Evolutionary conservation across 2,888 invertebrate species (phyloP).

Genomic region (Drosophila merina): DNA sequence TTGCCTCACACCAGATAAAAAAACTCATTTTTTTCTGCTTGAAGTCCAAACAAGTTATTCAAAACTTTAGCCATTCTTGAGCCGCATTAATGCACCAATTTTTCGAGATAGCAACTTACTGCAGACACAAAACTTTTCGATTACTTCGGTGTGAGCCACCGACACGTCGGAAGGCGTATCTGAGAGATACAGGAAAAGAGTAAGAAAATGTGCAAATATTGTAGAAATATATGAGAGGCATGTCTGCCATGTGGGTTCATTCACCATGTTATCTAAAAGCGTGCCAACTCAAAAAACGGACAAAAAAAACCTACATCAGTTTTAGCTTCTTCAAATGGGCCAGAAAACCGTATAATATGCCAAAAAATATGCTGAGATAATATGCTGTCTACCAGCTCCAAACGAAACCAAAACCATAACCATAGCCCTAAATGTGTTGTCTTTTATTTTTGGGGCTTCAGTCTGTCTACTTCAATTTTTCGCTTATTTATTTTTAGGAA

Average conservation of each 20-base stretch:
- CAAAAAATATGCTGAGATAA: constrained; percentile 33
- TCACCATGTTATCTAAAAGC: constrained; percentile 67
- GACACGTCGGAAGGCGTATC: constrained; percentile 44
- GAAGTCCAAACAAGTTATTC: constrained; percentile 34
- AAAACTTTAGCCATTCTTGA: constrained; percentile 38
- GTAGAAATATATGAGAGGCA: constrained; percentile 17
- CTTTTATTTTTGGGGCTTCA: constrained; percentile 26
- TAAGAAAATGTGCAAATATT: constrained; percentile 31
- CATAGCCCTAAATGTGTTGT: constrained; percentile 36
- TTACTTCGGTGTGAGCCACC: constrained; percentile 36
- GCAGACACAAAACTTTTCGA: constrained; percentile 56
- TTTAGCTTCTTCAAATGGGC: constrained; percentile 51
- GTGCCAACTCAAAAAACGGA: constrained; percentile 41
- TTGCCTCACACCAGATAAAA: constrained; percentile 4
- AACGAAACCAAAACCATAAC: constrained; percentile 27
- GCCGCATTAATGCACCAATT: constrained; percentile 66
- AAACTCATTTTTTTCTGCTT: constrained; percentile 3
- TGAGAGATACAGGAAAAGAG: constrained; percentile 27
- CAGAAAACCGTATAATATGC: constrained; percentile 36
- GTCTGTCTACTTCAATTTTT: constrained; percentile 55
- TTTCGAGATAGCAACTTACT: constrained; percentile 59
- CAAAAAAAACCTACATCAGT: constrained; percentile 32
- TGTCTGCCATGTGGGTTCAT: constrained; percentile 63
- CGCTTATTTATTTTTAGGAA: constrained; percentile 65
- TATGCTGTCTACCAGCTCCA: constrained; percentile 29